phyloP scores from a whole-genome alignment of 2,888 invertebrate species.

The Nemotelus pantherinus region DNA sequence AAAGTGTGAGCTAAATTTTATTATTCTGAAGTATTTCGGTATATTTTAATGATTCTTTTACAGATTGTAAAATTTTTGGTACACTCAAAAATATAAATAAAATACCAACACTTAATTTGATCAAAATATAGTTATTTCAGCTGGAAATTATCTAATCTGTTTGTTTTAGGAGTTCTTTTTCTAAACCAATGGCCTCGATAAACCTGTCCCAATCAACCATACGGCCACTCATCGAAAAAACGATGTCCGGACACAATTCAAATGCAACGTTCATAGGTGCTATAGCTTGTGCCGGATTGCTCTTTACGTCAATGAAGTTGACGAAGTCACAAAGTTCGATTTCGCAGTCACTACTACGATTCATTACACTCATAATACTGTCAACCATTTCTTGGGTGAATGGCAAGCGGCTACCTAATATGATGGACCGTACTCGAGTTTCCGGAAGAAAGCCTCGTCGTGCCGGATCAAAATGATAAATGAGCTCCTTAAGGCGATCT shows the following conservation, averaged over 20 bases:
- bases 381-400: conserved; percentile 74
- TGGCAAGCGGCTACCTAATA: conserved; percentile 77
- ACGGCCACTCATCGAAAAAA: conserved; percentile 61
- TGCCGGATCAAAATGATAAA: conserved; percentile 68
- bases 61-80: too few species aligned
- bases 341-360: conserved; percentile 73
- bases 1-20: too few species aligned
- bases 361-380: conserved; percentile 70
- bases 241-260: conserved; percentile 62
- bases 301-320: conserved; percentile 75
- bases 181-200: conserved; percentile 59
- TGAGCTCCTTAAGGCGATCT: conserved; percentile 70
- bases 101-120: too few species aligned
- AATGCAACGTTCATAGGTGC: conserved; percentile 62
- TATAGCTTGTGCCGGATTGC: conserved; percentile 60
- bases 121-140: too few species aligned
- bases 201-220: conserved; percentile 62
- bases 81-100: too few species aligned
- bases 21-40: too few species aligned
- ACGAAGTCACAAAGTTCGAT: conserved; percentile 76
- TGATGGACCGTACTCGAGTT: conserved; percentile 71
- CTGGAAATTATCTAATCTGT: conserved; percentile 30
- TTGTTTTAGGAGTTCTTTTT: conserved; percentile 56
- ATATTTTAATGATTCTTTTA: too few species aligned
- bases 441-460: conserved; percentile 70